Evolutionary conservation across 2,888 invertebrate genomes (phyloP).

Genomic region (Hypomecis punctinalis): DNA sequence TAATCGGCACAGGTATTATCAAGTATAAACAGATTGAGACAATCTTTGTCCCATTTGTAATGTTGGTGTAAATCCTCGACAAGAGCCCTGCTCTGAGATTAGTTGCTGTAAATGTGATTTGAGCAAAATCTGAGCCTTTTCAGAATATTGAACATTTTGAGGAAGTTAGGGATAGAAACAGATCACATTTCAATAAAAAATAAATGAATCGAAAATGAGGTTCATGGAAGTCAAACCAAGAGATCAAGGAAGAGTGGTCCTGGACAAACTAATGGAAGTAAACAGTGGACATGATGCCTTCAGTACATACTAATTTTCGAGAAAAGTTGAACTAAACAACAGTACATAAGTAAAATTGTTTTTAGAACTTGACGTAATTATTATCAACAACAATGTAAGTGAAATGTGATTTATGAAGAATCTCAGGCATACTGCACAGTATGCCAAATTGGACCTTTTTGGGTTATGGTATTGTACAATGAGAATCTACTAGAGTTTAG

Average conservation of each 20-base stretch:
- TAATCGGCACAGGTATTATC: not conserved
- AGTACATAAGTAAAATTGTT: not conserved
- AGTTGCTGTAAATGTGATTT: conserved; percentile 1
- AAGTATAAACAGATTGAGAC: no score
- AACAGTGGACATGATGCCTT: not conserved
- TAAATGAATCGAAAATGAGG: conserved; percentile 65
- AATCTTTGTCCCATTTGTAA: no score
- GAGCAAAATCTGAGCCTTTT: conserved; percentile 22
- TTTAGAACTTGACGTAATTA: not conserved
- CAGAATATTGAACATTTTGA: conserved; percentile 1
- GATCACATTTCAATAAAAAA: conserved; percentile 13
- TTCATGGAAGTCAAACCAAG: conserved; percentile 61
- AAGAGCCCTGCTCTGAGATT: not conserved
- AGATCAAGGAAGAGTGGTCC: conserved; percentile 69
- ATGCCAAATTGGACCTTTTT: conserved; percentile 39
- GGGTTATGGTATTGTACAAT: conserved; percentile 34
- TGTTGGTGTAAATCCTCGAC: not conserved
- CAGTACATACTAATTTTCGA: not conserved
- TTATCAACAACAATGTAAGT: conserved; percentile 2
- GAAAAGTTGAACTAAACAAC: not conserved
- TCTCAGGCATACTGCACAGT: conserved; percentile 20
- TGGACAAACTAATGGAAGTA: conserved; percentile 21
- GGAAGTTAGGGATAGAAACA: conserved; percentile 10
- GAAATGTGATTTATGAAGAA: conserved; percentile 14
- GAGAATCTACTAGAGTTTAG: conserved; percentile 29